Evolutionary conservation across 2,888 invertebrate species (phyloP), one percentile per base, ranked within the genome.

Genomic region (Poecilus cupreus): DNA sequence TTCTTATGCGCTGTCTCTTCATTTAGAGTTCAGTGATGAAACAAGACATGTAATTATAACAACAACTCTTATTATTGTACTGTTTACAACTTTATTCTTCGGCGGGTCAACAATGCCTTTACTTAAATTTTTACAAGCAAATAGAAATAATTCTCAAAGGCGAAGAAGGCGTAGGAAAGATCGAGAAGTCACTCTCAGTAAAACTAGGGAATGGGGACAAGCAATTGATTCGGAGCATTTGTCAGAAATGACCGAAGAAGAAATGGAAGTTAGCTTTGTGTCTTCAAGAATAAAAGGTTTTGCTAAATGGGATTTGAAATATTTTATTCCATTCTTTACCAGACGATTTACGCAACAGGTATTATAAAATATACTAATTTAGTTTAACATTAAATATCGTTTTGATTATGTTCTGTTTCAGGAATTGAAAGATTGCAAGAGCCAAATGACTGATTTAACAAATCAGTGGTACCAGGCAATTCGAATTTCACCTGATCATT

Each of bases 71-170:
- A 98, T 98, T 84, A 97, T 99, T 84, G 98, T 99, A 4, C 91
- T 99, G 64, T 97, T 99, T 86, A 99, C 99, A 0, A 98, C 98
- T 0, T 90, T 99, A 46, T 92, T 98, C 87, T 94, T 99, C 85
- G 99, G 99, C 39, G 99, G 99, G 1, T 96, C 98, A 6, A 99
- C 99, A 0, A 97, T 99, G 97, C 99, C 99, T 0, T 90, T 99
- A 83, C 91, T 99, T 85, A 98, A 98, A 91, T 96, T 96, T 87
- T 91, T 98, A 85, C 94, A 97, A 89, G 95, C 96, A 84, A 90
- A 89, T 32, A 89, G 93, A 83, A 92, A 90, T 84, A 92, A 91
- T 85, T 90, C 90, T 75, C 90, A 90, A 80, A 84, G 90, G 89
- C 91, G 93, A 89, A 92, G 87, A 90, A 91, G 88, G 83, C 87